Percentiles rank a stretch among this genome's conserved stretches.
Conservation (phyloP, 2,797 vertebrate genomes). For the Macropus fuliginosus region DNA sequence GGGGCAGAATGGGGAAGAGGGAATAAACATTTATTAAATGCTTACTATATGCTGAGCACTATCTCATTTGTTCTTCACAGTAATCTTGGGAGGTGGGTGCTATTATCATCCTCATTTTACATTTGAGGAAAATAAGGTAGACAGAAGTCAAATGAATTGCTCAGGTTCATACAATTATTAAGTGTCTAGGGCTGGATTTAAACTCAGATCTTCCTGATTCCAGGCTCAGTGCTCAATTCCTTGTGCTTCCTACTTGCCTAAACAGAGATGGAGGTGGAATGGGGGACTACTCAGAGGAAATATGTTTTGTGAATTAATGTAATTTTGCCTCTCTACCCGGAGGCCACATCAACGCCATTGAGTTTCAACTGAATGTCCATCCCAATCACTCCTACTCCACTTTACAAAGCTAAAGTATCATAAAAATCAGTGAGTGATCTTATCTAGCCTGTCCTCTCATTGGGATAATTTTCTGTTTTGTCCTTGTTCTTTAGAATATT, state of each 20-base stretch:
- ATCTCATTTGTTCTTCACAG: background rate
- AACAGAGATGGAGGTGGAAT: background rate
- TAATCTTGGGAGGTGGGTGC: background rate
- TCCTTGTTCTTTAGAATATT: background rate
- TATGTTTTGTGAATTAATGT: background rate
- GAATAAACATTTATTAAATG: background rate
- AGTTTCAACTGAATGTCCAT: background rate
- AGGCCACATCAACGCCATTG: slow-evolving; percentile 12
- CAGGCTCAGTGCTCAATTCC: background rate
- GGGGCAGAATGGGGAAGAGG: background rate
- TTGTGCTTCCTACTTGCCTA: background rate
- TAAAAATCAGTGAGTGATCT: background rate
- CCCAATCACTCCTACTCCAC: background rate
- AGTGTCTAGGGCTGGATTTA: background rate
- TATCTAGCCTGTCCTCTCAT: background rate
- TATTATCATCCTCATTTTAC: background rate
- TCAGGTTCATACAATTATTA: background rate
- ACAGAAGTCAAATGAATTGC: background rate
- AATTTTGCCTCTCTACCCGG: background rate
- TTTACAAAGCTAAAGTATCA: background rate
- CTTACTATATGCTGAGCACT: background rate
- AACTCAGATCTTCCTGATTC: background rate
- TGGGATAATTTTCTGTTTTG: background rate
- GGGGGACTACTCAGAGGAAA: background rate
- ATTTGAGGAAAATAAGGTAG: background rate